A percentile compares a stretch with the other conserved stretches of the same genome.
Conservation (phyloP, 2,113 vertebrate species). For the Barbus barbus region DNA sequence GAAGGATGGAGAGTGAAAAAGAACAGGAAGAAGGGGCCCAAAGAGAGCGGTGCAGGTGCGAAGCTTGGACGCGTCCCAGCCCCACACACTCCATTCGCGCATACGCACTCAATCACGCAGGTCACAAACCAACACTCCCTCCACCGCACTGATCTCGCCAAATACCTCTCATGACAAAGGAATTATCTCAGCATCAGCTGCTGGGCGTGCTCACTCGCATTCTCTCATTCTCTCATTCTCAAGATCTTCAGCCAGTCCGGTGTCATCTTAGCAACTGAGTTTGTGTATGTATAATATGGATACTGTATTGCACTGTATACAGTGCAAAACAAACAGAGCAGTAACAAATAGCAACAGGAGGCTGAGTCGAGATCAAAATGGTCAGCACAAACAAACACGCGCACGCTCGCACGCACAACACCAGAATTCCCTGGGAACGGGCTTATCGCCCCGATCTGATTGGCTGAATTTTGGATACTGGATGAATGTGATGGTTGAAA, state of each 20-base stretch:
- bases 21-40: conserved; percentile 42
- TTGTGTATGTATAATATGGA: conserved; percentile 45
- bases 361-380: conserved; percentile 33
- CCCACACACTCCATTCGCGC: conserved; percentile 39
- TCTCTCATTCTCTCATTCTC: conserved; percentile 11
- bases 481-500: conserved; percentile 42
- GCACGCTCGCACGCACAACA: conserved; percentile 37
- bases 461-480: conserved; percentile 20
- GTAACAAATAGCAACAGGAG: conserved; percentile 46
- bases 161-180: conserved; percentile 51
- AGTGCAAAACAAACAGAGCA: conserved; percentile 38
- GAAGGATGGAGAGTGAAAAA: conserved; percentile 18
- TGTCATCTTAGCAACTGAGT: conserved; percentile 24
- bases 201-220: conserved; percentile 1
- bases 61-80: conserved; percentile 48
- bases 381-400: conserved; percentile 31
- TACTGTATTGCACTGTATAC: conserved; percentile 44
- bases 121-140: conserved; percentile 44
- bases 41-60: conserved; percentile 61
- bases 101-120: conserved; percentile 16
- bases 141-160: conserved; percentile 20
- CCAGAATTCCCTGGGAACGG: conserved; percentile 32
- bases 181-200: conserved; percentile 58
- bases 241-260: conserved; percentile 27
- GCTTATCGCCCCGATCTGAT: conserved; percentile 38